Conservation (phyloP, 2,797 vertebrate genomes). For the Heterohyrax brucei region DNA sequence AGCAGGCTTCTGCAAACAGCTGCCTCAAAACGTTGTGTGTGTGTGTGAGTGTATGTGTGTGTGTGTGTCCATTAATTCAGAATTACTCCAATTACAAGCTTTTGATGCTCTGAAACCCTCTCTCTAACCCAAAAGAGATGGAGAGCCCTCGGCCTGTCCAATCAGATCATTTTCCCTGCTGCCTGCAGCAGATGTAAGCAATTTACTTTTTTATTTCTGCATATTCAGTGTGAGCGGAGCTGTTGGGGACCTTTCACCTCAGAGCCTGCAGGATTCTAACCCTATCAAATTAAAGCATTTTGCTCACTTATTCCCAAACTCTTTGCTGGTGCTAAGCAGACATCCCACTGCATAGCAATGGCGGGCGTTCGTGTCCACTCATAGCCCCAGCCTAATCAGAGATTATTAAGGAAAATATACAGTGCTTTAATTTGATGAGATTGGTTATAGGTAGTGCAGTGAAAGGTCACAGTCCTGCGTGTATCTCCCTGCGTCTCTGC, state of each 20-base stretch:
- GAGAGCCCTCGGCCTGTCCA: slow-evolving; percentile 96
- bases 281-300: slow-evolving; percentile 99
- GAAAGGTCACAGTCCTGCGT: slow-evolving; percentile 98
- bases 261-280: slow-evolving; percentile 99
- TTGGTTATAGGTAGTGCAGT: slow-evolving; percentile 99
- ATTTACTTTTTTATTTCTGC: slow-evolving; percentile 99
- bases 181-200: slow-evolving; percentile 99
- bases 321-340: slow-evolving; percentile 97
- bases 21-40: slow-evolving; percentile 92
- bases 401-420: slow-evolving; percentile 99
- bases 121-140: slow-evolving; percentile 95
- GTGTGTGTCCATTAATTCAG: slow-evolving; percentile 97
- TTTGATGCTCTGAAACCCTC: slow-evolving; percentile 96
- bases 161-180: slow-evolving; percentile 97
- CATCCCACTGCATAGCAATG: slow-evolving; percentile 99
- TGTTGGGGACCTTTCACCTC: slow-evolving; percentile 97
- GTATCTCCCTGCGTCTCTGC: slow-evolving; percentile 94
- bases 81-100: slow-evolving; percentile 99
- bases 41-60: slow-evolving; percentile 51
- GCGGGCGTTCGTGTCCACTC: slow-evolving; percentile 97
- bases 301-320: slow-evolving; percentile 99
- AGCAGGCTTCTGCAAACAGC: slow-evolving; percentile 92
- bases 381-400: slow-evolving; percentile 99
- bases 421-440: slow-evolving; percentile 99
- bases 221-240: slow-evolving; percentile 99